phyloP scores from a whole-genome alignment of 2,888 invertebrate genomes.

The Pyrgus malvae region DNA sequence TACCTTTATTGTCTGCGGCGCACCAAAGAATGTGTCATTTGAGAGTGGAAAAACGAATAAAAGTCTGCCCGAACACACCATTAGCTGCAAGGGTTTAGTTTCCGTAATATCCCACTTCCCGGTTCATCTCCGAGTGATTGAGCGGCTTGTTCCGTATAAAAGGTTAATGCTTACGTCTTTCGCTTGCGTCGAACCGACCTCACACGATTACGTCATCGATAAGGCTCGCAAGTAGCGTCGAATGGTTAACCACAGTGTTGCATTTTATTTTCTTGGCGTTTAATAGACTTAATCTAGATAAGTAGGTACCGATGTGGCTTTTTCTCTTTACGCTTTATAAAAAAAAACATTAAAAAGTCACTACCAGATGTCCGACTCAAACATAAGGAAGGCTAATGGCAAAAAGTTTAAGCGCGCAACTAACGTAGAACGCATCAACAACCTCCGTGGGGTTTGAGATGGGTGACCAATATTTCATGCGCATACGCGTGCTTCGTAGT shows the following conservation, averaged over 20 bases:
- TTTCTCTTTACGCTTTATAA: too few species aligned
- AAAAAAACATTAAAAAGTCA: too few species aligned
- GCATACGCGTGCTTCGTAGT: too few species aligned
- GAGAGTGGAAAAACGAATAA: constrained; percentile 39
- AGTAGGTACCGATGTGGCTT: too few species aligned
- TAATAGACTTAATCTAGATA: too few species aligned
- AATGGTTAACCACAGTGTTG: neutral
- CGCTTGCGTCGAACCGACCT: constrained; percentile 8
- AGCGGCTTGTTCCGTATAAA: constrained; percentile 21
- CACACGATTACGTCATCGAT: constrained; percentile 12
- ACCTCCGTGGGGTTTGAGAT: too few species aligned
- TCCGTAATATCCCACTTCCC: constrained; percentile 30
- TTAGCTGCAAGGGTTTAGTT: constrained; percentile 36
- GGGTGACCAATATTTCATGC: too few species aligned
- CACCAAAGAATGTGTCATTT: constrained; percentile 36
- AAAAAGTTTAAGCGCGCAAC: too few species aligned
- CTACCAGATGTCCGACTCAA: too few species aligned
- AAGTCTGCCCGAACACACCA: constrained; percentile 35
- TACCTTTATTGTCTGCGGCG: constrained; percentile 26
- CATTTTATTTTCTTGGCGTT: neutral
- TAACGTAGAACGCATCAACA: too few species aligned
- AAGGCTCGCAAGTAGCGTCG: neutral
- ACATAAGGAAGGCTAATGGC: too few species aligned
- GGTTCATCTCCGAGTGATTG: constrained; percentile 27
- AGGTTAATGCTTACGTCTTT: constrained; percentile 27